Percentiles rank a stretch among this genome's conserved stretches.
phyloP scores from a whole-genome alignment of 2,888 invertebrate genomes.

The Leptothorax acervorum region DNA sequence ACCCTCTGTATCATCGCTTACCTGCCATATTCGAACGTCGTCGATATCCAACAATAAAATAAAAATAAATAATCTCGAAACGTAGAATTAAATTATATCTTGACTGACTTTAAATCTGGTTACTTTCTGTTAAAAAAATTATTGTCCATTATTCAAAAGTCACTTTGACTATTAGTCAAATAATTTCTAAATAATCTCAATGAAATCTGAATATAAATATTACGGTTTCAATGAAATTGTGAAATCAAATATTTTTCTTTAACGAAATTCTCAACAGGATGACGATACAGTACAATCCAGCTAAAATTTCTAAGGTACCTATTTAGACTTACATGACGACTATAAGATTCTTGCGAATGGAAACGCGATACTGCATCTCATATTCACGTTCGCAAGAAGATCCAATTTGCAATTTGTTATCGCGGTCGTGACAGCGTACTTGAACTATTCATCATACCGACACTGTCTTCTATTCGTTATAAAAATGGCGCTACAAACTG shows the following conservation, averaged over 20 bases:
- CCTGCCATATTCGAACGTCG: slow-evolving; percentile 26
- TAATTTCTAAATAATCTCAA: background rate
- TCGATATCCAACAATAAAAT: slow-evolving; percentile 13
- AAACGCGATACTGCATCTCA: slow-evolving; percentile 15
- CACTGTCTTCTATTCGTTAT: background rate
- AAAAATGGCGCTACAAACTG: background rate
- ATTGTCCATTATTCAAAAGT: background rate
- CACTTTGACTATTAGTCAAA: background rate
- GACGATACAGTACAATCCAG: background rate
- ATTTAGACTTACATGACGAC: background rate
- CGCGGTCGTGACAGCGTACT: slow-evolving; percentile 15
- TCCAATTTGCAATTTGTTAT: slow-evolving; percentile 43
- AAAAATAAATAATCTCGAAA: background rate
- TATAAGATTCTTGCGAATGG: slow-evolving; percentile 3
- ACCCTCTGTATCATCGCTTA: slow-evolving; percentile 42
- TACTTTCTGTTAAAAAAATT: background rate
- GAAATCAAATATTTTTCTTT: background rate
- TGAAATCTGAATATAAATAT: background rate
- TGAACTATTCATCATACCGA: slow-evolving; percentile 12
- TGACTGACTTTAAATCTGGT: background rate
- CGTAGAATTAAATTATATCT: background rate
- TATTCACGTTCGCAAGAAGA: slow-evolving; percentile 28
- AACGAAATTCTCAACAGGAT: background rate
- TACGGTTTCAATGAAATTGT: background rate
- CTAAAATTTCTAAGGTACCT: background rate